These are phyloP conservation scores for Germaria angustata DNA, from an alignment of 2,888 invertebrate species.

Conservation along the genomic window DNA sequence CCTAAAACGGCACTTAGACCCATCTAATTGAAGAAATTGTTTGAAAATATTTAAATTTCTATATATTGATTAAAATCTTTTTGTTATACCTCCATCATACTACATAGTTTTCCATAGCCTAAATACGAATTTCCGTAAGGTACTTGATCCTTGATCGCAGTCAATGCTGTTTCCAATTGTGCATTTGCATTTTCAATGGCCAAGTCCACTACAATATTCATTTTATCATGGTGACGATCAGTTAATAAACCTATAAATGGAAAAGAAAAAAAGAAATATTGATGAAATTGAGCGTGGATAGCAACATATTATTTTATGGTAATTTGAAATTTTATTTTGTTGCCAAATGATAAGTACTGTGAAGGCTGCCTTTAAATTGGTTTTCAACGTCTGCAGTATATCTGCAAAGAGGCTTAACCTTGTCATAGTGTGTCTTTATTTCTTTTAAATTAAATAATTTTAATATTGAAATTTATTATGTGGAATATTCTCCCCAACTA, in stretches of 20 bases:
- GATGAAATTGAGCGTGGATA: too few species aligned
- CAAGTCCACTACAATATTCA: slow-evolving; percentile 76
- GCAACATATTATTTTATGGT: too few species aligned
- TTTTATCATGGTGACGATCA: slow-evolving; percentile 74
- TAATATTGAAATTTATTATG: too few species aligned
- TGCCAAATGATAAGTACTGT: too few species aligned
- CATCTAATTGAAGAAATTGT: slow-evolving; percentile 76
- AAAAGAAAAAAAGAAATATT: not conserved
- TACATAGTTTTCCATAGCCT: slow-evolving; percentile 81
- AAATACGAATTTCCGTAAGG: slow-evolving; percentile 82
- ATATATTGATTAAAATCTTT: not conserved
- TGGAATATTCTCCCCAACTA: too few species aligned
- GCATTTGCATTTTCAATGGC: slow-evolving; percentile 76
- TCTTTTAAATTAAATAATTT: too few species aligned
- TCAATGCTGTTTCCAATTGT: slow-evolving; percentile 65
- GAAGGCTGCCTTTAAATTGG: too few species aligned
- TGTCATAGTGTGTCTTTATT: too few species aligned
- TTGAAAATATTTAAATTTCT: not conserved
- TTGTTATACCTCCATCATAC: slow-evolving; percentile 81
- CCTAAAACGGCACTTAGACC: slow-evolving; percentile 92
- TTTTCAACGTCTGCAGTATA: too few species aligned
- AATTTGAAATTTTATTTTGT: too few species aligned
- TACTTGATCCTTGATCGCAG: slow-evolving; percentile 75
- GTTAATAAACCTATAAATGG: slow-evolving; percentile 73
- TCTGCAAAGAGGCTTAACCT: too few species aligned